Base-by-base conservation (phyloP, 2,797 vertebrate genomes). In the Anniella stebbinsi region DNA sequence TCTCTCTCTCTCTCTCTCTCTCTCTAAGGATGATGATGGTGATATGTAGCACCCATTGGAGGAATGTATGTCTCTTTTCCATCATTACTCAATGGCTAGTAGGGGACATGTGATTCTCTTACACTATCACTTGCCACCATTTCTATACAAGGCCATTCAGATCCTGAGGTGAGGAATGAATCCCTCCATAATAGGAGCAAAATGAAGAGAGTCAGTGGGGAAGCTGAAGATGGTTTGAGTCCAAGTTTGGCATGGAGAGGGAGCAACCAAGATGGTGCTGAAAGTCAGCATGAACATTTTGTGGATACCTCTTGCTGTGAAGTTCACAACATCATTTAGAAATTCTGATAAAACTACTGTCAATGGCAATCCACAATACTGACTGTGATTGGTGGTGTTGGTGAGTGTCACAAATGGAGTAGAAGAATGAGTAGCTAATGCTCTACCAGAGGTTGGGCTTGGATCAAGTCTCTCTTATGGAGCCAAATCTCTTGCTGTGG, bases 271-370 rank as follows among this genome's bases (percentile, higher is more conserved):
- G 51, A n/a, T 30, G 18, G 78, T n/a, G 51, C 51, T 80, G 51
- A 80, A 80, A 80, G 78, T 51, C 51, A 57, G 51, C n/a, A 60
- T n/a, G n/a, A 82, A 38, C 54, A 82, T 63, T 82, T 63, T 82
- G 80, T 63, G 57, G 80, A 57, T 57, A 60, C 54, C 36, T 63
- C 54, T 10, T 33, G 18, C 63, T 81, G n/a, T 25, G 54, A 54
- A 82, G n/a, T 82, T 36, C 63, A 57, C n/a, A 63, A 41, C 63
- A 17, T 36, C 57, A 82, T 21, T 54, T 36, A n/a, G 57, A n/a
- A 82, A 63, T 30, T 36, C 38, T 36, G 73, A 75, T 75, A 75
- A 75, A 21, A 41, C 36, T 41, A 38, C 17, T 63, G 80, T 63
- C 10, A 38, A 83, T 48, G 41, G 41, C 75, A 11, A 2, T 45